Evolutionary conservation across 2,888 invertebrate genomes (phyloP), one percentile per base, ranked within the genome.

Genomic region (Candidula unifasciata): DNA sequence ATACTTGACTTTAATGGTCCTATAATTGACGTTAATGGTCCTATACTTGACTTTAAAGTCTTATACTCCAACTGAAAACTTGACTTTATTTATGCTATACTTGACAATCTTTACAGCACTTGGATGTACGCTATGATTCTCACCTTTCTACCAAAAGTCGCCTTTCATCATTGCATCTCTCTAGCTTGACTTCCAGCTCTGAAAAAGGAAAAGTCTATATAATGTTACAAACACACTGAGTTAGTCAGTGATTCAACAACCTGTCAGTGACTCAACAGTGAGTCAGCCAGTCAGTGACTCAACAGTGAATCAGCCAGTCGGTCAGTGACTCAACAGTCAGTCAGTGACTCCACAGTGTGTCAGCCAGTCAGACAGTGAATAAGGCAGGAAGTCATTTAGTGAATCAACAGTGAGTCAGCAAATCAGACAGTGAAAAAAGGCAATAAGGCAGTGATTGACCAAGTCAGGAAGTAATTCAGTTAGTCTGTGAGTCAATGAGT

Each of bases 151-250:
- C 89, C 64, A 95, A 89, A 52, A 94, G 90, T 82, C 94, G 91
- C 87, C 95, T 94, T 89, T 95, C 95, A 87, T 95, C 94, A 88
- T 94, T 94, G 85, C 93, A 94, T 76, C 94, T 93, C 85, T 93
- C 94, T 33, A 94, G 90, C 85, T 94, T 94, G 13, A 94, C 94
- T 90, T 95, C 94, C 71, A 94, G 86, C 88, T 94, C 95, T 93
- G 88, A 37, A 93, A 88, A 73, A 86, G 37, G 33, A 64, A 57
- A 64, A 3, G 27, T 33, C 44, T 5, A 57, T 54, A 30, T n/a
- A 54, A n/a, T 54, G n/a, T 52, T 10, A 24, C 10, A 16, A 3
- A 24, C 24, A 60, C n/a, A 21, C 21, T 54, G 24, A 52, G 54
- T 76, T 2, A 76, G 21, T 76, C 8, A 76, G 76, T 76, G 3